These are phyloP conservation scores for Crematogaster levior DNA, from an alignment of 2,888 invertebrate species.

Conservation along the genomic window DNA sequence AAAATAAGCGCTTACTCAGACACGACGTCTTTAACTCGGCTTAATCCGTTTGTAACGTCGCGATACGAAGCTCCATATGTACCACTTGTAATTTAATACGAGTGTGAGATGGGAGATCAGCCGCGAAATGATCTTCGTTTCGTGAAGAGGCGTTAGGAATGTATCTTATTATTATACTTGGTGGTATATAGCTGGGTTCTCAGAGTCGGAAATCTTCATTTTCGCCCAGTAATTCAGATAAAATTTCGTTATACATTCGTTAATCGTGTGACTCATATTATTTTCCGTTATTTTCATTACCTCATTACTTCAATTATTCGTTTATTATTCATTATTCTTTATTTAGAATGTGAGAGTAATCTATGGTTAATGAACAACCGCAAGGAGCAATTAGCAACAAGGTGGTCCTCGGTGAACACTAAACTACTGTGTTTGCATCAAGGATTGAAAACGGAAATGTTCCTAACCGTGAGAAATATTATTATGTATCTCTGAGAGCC, in stretches of 20 bases:
- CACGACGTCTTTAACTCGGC: conserved; percentile 66
- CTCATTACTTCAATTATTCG: neutral
- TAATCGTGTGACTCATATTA: neutral
- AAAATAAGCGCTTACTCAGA: conserved; percentile 77
- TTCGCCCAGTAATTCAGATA: neutral
- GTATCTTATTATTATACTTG: neutral
- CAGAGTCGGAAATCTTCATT: neutral
- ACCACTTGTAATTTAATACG: conserved; percentile 43
- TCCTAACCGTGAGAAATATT: neutral
- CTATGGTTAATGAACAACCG: neutral
- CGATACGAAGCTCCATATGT: conserved; percentile 50
- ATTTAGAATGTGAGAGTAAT: neutral
- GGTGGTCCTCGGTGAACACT: neutral
- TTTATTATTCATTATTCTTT: neutral
- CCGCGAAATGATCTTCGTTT: conserved; percentile 23
- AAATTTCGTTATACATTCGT: neutral
- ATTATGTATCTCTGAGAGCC: conserved; percentile 21
- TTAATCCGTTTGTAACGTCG: conserved; percentile 69
- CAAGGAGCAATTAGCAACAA: neutral
- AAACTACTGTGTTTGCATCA: neutral
- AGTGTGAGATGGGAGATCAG: conserved; percentile 8
- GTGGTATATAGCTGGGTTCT: neutral
- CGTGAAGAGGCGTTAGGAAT: neutral
- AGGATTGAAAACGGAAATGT: neutral
- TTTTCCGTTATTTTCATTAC: neutral